These are phyloP conservation scores for Malurus elegans DNA, from an alignment of 2,113 vertebrate genomes.

Conservation along the genomic window DNA sequence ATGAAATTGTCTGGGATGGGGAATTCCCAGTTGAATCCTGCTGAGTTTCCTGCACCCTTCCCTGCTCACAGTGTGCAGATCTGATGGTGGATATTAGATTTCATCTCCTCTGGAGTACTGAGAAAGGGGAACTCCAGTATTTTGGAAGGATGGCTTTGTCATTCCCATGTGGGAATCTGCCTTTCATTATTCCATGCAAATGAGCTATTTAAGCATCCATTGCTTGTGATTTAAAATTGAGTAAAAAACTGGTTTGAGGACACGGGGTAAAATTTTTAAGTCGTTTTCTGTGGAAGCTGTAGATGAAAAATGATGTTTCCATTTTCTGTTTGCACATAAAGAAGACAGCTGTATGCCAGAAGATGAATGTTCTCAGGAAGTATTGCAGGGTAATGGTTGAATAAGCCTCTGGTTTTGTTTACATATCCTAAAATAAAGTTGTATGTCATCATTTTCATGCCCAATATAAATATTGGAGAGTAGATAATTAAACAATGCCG, in stretches of 20 bases:
- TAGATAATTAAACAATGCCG: not conserved
- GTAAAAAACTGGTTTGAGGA: slow-evolving; percentile 4
- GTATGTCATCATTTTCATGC: slow-evolving; percentile 35
- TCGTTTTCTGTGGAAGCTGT: not conserved
- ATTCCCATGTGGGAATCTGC: not conserved
- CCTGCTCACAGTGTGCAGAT: not conserved
- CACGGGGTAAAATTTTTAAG: not conserved
- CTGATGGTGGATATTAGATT: not conserved
- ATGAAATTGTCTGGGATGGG: not conserved
- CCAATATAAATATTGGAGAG: slow-evolving; percentile 8
- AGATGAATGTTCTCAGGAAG: slow-evolving; percentile 13
- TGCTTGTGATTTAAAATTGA: not conserved
- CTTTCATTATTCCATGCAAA: not conserved
- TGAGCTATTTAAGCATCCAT: not conserved
- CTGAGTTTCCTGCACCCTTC: not conserved
- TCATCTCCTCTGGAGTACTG: not conserved
- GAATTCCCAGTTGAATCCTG: not conserved
- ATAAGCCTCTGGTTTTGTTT: slow-evolving; percentile 41
- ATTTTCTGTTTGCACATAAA: slow-evolving; percentile 2
- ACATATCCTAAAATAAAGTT: slow-evolving; percentile 24
- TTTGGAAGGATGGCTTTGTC: not conserved
- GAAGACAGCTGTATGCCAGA: not conserved
- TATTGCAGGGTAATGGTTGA: not conserved
- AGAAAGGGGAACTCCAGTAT: not conserved
- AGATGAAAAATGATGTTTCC: not conserved